phyloP scores from a whole-genome alignment of 2,113 vertebrate species.

The Formicarius rufipectus region DNA sequence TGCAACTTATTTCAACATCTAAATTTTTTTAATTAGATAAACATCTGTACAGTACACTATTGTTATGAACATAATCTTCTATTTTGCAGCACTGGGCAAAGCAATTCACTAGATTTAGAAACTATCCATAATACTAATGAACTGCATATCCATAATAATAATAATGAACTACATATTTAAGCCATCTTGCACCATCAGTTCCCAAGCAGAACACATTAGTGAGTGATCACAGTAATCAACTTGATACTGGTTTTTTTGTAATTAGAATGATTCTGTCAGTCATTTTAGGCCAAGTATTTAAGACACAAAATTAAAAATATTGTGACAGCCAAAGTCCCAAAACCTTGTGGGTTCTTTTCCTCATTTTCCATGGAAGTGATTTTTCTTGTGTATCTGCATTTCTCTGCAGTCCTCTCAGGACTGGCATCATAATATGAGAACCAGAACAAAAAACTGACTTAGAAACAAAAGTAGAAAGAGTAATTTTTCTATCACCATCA shows the following conservation, averaged over 20 bases:
- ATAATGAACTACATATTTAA: background rate
- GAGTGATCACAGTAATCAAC: background rate
- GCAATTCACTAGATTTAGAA: background rate
- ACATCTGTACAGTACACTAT: background rate
- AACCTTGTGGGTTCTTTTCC: background rate
- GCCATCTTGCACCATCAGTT: background rate
- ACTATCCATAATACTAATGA: background rate
- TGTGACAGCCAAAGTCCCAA: background rate
- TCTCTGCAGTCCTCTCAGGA: background rate
- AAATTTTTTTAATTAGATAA: background rate
- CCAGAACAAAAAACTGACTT: background rate
- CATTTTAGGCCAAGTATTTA: background rate
- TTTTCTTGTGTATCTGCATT: background rate
- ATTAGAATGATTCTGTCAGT: background rate
- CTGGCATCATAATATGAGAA: background rate
- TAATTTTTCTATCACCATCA: background rate
- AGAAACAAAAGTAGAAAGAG: background rate
- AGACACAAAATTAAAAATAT: background rate
- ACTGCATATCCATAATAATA: background rate
- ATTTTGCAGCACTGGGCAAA: background rate
- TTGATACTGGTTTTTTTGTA: constrained; percentile 1
- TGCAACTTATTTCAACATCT: background rate
- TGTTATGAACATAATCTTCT: background rate
- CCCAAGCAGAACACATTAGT: constrained; percentile 8
- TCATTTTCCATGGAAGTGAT: background rate